These are phyloP conservation scores for Falco peregrinus DNA, from an alignment of 2,797 vertebrate genomes.

Conservation along the genomic window DNA sequence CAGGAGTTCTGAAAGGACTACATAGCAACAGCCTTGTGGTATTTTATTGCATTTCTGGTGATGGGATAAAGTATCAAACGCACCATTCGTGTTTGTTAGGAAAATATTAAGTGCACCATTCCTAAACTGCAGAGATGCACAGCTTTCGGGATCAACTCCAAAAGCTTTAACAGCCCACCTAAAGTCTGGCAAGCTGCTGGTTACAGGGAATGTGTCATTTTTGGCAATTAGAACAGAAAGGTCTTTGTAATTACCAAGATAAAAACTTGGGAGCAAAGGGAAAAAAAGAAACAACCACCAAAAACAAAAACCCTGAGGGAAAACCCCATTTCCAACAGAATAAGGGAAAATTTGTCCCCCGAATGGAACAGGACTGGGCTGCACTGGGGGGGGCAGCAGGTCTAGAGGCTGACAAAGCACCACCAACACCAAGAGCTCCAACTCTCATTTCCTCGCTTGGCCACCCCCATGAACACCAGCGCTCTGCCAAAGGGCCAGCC, in stretches of 20 bases:
- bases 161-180: constrained; percentile 54
- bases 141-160: constrained; percentile 10
- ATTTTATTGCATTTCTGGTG: background rate
- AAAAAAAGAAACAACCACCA: background rate
- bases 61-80: background rate
- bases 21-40: background rate
- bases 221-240: constrained; percentile 44
- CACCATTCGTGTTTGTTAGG: background rate
- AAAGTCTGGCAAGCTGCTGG: constrained; percentile 52
- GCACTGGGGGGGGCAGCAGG: background rate
- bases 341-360: background rate
- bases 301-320: background rate
- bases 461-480: background rate
- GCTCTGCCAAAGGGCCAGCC: background rate
- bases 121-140: background rate
- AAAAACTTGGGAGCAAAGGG: background rate
- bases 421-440: background rate
- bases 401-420: background rate
- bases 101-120: background rate
- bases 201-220: background rate
- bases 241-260: background rate
- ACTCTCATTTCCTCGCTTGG: background rate
- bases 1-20: background rate
- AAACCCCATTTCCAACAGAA: background rate
- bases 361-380: background rate